Conservation (phyloP, 2,888 invertebrate species). For the Chesias legatella region DNA sequence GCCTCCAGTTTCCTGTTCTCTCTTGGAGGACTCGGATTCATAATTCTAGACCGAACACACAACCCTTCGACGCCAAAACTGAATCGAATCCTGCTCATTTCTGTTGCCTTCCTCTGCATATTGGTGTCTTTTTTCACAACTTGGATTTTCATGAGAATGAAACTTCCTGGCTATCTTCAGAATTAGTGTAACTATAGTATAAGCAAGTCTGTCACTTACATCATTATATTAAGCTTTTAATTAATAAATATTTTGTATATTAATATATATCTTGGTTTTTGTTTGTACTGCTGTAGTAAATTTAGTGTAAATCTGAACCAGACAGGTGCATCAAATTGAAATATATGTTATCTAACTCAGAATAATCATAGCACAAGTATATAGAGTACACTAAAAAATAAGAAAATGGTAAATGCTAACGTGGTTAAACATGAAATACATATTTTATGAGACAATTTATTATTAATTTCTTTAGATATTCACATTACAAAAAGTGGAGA, state of each 20-base stretch:
- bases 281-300: not conserved
- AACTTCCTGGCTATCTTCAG: slow-evolving; percentile 92
- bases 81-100: slow-evolving; percentile 93
- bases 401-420: no score
- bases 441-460: no score
- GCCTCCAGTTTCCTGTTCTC: slow-evolving; percentile 98
- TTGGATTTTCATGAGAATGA: slow-evolving; percentile 99
- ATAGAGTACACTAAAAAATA: no score
- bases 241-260: slow-evolving; percentile 60
- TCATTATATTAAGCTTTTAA: slow-evolving; percentile 43
- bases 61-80: slow-evolving; percentile 93
- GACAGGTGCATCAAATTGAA: no score
- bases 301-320: no score
- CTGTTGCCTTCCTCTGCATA: slow-evolving; percentile 95
- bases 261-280: slow-evolving; percentile 7
- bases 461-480: no score
- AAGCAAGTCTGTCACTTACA: slow-evolving; percentile 31
- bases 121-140: slow-evolving; percentile 97
- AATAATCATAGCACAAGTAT: no score
- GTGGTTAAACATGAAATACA: no score
- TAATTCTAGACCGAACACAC: slow-evolving; percentile 96
- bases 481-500: no score
- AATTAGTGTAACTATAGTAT: slow-evolving; percentile 57
- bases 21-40: slow-evolving; percentile 96
- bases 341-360: no score